Evolutionary conservation across 2,113 vertebrate genomes (phyloP).

Genomic region (Paradoxurus hermaphroditus): DNA sequence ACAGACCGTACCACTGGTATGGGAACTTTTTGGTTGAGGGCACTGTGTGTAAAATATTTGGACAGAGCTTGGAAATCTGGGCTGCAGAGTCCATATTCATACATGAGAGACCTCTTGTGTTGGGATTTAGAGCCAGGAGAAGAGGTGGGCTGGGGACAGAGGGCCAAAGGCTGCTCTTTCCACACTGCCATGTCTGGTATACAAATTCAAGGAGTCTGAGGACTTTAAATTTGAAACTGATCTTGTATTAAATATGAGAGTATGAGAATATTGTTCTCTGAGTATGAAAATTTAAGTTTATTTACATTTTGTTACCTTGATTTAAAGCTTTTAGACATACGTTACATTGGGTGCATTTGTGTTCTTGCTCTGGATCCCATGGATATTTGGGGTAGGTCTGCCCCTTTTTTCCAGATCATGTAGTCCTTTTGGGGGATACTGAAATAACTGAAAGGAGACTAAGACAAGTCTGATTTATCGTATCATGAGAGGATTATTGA

Average conservation of each 20-base stretch:
- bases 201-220: neutral
- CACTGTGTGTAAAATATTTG: neutral
- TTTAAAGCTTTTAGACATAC: neutral
- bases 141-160: neutral
- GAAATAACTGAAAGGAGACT: neutral
- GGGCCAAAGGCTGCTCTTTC: neutral
- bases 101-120: neutral
- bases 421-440: neutral
- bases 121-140: neutral
- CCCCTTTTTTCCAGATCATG: neutral
- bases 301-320: neutral
- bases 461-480: neutral
- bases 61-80: neutral
- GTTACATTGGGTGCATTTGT: neutral
- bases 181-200: neutral
- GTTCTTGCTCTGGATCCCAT: neutral
- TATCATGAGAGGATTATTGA: neutral
- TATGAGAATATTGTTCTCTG: neutral
- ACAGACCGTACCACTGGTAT: neutral
- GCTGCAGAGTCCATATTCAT: neutral
- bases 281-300: neutral
- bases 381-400: neutral
- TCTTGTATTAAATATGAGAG: neutral
- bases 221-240: neutral
- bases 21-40: neutral